These are phyloP conservation scores for Epistrophella euchroma DNA, from an alignment of 2,888 invertebrate species.

Conservation along the genomic window DNA sequence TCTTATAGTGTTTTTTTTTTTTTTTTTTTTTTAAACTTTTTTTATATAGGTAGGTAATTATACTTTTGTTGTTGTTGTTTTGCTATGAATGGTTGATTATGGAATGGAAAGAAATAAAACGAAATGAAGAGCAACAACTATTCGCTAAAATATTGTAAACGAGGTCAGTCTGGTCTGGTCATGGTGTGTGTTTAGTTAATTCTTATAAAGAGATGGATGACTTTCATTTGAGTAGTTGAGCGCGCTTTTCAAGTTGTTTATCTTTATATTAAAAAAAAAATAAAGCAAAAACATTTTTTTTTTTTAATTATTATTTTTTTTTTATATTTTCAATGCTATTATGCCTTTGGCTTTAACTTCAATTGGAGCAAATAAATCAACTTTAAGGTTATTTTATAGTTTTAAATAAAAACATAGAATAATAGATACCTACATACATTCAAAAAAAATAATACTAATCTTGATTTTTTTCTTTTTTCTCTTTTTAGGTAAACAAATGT, in stretches of 20 bases:
- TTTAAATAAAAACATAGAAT: no score
- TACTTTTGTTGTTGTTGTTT: constrained; percentile 20
- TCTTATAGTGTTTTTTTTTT: not conserved
- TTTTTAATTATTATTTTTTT: constrained; percentile 2
- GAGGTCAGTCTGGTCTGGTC: constrained; percentile 65
- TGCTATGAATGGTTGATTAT: constrained; percentile 37
- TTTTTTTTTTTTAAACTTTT: not conserved
- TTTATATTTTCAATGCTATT: constrained; percentile 48
- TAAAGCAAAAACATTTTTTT: not conserved
- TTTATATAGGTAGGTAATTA: constrained; percentile 5
- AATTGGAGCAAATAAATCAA: constrained; percentile 64
- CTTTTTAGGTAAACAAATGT: constrained; percentile 49
- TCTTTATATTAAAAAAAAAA: not conserved
- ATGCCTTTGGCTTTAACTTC: constrained; percentile 42
- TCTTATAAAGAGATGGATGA: constrained; percentile 47
- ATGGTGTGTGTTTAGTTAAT: constrained; percentile 8
- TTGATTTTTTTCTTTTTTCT: constrained; percentile 23
- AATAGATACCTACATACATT: no score
- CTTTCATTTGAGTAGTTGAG: constrained; percentile 64
- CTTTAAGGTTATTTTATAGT: constrained; percentile 30
- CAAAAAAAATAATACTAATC: constrained; percentile 15
- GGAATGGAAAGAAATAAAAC: constrained; percentile 3
- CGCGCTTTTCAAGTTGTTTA: constrained; percentile 50
- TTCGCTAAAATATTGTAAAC: constrained; percentile 60
- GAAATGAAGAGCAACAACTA: not conserved